Conservation (phyloP, 2,888 invertebrate genomes). For the Microctonus brassicae region DNA sequence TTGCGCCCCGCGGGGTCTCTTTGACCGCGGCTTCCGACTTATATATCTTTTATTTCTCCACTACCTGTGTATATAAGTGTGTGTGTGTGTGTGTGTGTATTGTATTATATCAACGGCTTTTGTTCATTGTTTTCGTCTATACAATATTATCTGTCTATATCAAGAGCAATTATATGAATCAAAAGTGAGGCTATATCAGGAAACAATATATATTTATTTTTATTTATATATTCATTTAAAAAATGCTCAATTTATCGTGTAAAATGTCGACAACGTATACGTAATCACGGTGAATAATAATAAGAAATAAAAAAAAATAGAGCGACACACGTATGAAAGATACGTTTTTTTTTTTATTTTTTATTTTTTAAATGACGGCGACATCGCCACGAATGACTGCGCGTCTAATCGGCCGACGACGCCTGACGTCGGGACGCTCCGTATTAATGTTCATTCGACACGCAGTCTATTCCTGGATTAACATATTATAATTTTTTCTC, state of each 20-base stretch:
- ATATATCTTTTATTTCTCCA: not conserved
- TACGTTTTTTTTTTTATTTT: conserved; percentile 2
- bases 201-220: not conserved
- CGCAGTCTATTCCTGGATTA: conserved; percentile 61
- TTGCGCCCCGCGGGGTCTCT: conserved; percentile 42
- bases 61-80: not conserved
- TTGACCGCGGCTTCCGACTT: conserved; percentile 35
- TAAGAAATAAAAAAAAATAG: not conserved
- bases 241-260: not conserved
- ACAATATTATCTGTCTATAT: too few species aligned
- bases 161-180: too few species aligned
- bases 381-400: conserved; percentile 49
- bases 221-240: not conserved
- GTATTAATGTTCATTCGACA: conserved; percentile 61
- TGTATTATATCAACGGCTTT: too few species aligned
- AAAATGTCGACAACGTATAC: not conserved
- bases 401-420: conserved; percentile 65
- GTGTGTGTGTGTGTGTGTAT: too few species aligned
- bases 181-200: too few species aligned
- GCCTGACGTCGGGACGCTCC: conserved; percentile 60
- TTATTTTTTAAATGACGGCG: conserved; percentile 26
- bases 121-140: not conserved
- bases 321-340: not conserved
- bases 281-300: not conserved
- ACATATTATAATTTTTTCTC: conserved; percentile 2